Evolutionary conservation across 2,797 vertebrate genomes (phyloP), one percentile per base, ranked within the genome.

Genomic region (Enteromius viviparus): DNA sequence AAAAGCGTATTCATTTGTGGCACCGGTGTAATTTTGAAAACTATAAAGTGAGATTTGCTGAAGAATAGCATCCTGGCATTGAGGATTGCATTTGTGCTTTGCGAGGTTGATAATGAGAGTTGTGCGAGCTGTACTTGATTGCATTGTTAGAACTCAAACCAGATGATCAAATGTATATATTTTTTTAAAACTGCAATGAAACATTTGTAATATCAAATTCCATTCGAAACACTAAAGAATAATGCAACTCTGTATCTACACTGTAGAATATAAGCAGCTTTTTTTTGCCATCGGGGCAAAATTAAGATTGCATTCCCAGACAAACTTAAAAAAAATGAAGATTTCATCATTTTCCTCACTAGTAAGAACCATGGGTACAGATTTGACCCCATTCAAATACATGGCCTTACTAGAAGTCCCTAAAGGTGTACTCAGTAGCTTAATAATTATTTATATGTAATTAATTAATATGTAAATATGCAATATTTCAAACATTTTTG

Each of bases 71-170:
- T 80, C 62, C 23, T 45, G 4, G 32, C 69, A 53, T 72, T 65
- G 58, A 68, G 17, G 75, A 83, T 37, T 23, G 26, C 47, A 21
- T 80, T 86, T 78, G 68, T 66, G 68, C 60, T 85, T 82, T 85
- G 79, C 64, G 69, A 74, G 53, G 21, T 76, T 65, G 6, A 23
- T 71, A 62, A 82, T 40, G 83, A 64, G 51, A 76, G 29, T 80
- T 76, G 81, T 83, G 76, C 64, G 1, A 71, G 76, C 26, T 82
- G 51, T 32, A 14, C 69, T 76, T 74, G 55, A 84, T 65, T 74
- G 68, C 55, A 76, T 75, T 68, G 55, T 72, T 76, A 74, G 60
- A 45, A 11, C 34, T 4, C 26, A 9, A 42, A 42, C 34, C 6
- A 40, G 68, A 23, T 62, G 49, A 78, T 45, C 17, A 8, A 47